phyloP scores from a whole-genome alignment of 2,797 vertebrate genomes.

The Neosilurus hyrtlii region DNA sequence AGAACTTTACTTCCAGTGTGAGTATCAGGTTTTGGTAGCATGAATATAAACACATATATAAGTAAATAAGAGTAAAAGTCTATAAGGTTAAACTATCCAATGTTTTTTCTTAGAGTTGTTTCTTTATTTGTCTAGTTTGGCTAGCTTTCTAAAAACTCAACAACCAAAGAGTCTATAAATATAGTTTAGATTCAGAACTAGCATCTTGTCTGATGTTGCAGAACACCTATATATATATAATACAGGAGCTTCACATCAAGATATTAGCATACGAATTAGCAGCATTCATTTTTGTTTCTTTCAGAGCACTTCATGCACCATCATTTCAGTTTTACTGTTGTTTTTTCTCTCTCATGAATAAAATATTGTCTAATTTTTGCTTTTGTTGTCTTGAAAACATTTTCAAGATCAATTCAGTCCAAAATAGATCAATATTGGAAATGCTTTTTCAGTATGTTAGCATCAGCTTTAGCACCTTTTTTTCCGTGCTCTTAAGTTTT shows the following conservation, averaged over 20 bases:
- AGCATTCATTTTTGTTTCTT: not conserved
- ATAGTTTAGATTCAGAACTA: not conserved
- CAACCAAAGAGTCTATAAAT: not conserved
- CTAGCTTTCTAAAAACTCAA: not conserved
- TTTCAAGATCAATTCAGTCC: not conserved
- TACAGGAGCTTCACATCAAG: not conserved
- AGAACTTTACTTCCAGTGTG: conserved; percentile 99
- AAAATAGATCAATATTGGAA: not conserved
- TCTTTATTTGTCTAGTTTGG: not conserved
- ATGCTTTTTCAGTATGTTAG: not conserved
- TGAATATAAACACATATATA: not conserved
- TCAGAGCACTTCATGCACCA: not conserved
- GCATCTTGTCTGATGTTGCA: not conserved
- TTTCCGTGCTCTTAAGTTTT: not conserved
- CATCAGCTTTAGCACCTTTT: not conserved
- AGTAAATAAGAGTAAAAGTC: not conserved
- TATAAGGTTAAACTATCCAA: too few relatives aligned
- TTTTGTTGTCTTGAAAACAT: not conserved
- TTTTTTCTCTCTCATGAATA: not conserved
- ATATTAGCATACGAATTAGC: not conserved
- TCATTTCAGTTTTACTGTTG: not conserved
- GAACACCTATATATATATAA: too few relatives aligned
- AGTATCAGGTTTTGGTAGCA: conserved; percentile 70
- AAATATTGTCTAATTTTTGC: not conserved
- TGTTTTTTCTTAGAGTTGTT: not conserved